Evolutionary conservation across 2,113 vertebrate genomes (phyloP).

Genomic region (Aleadryas rufinucha): DNA sequence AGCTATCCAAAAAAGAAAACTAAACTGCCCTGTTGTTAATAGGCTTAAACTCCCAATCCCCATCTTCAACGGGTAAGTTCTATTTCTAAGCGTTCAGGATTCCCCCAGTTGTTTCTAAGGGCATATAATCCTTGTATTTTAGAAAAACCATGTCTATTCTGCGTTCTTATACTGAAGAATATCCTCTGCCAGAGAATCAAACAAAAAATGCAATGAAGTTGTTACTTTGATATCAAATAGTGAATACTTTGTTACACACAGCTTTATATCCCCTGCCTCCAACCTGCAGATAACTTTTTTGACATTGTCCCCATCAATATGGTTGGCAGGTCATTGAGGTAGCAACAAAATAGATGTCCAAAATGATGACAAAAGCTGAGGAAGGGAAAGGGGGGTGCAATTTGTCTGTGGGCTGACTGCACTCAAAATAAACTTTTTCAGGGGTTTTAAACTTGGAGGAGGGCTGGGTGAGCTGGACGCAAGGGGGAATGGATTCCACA

Average conservation of each 20-base stretch:
- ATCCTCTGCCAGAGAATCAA: background rate
- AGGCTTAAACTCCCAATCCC: background rate
- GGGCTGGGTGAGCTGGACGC: conserved; percentile 57
- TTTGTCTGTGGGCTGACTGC: conserved; percentile 38
- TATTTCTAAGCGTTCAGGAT: background rate
- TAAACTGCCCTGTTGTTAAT: background rate
- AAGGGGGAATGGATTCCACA: conserved; percentile 62
- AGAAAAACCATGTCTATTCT: background rate
- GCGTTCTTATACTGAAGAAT: background rate
- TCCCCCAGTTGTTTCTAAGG: background rate
- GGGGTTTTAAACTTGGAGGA: conserved; percentile 62
- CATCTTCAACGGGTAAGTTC: background rate
- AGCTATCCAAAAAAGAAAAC: background rate
- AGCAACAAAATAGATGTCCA: background rate
- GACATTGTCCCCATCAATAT: background rate
- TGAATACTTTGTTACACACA: background rate
- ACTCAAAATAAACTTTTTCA: conserved; percentile 55
- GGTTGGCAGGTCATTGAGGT: background rate
- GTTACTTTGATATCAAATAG: background rate
- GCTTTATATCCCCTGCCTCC: background rate
- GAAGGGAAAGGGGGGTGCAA: background rate
- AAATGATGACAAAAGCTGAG: background rate
- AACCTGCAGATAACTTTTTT: background rate
- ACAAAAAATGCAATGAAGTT: background rate
- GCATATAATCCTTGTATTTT: background rate